These are phyloP conservation scores for Rhynchomys soricoides DNA, from an alignment of 2,113 vertebrate species.

Conservation along the genomic window DNA sequence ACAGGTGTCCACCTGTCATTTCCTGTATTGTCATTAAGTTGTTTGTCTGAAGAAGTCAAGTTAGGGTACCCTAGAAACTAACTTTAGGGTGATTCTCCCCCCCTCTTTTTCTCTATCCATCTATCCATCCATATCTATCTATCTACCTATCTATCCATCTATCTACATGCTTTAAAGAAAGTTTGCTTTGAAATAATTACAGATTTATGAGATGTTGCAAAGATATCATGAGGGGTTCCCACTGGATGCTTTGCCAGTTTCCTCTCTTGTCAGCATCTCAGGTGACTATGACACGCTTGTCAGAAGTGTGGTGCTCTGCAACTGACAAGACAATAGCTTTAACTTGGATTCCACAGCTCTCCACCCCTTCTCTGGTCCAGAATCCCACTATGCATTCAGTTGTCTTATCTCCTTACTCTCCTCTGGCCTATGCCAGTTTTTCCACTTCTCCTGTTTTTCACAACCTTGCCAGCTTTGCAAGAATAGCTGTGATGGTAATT, in stretches of 20 bases:
- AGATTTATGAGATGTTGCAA: constrained; percentile 17
- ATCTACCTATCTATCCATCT: not conserved
- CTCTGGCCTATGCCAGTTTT: not conserved
- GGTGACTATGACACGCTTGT: not conserved
- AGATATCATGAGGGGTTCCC: not conserved
- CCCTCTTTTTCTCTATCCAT: too few species aligned
- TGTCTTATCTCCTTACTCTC: constrained; percentile 1
- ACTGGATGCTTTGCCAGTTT: not conserved
- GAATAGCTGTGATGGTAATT: not conserved
- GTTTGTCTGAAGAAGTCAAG: not conserved
- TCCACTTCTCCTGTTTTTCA: constrained; percentile 25
- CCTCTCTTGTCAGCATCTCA: not conserved
- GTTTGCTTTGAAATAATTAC: constrained; percentile 42
- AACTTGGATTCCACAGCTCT: not conserved
- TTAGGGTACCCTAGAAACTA: not conserved
- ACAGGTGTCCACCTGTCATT: not conserved
- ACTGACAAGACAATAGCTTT: constrained; percentile 19
- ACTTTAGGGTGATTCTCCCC: not conserved
- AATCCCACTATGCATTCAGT: not conserved
- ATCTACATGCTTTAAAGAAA: not conserved
- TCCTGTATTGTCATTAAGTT: not conserved
- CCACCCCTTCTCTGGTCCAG: not conserved
- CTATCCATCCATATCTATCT: too few species aligned
- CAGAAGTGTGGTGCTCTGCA: not conserved
- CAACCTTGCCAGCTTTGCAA: not conserved